phyloP scores from a whole-genome alignment of 2,797 vertebrate species.

The Luscinia megarhynchos region DNA sequence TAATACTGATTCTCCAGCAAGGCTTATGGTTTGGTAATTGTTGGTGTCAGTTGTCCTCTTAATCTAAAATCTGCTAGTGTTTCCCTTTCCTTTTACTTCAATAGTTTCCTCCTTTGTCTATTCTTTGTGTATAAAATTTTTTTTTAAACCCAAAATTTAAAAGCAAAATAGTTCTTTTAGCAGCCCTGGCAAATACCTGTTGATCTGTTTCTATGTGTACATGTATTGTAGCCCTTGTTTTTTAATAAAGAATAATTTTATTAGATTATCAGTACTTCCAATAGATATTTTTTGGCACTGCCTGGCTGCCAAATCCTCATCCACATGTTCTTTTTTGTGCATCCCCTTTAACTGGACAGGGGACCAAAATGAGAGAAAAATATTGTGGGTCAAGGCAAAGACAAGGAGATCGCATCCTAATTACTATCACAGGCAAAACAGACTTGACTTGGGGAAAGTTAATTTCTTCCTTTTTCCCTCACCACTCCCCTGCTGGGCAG shows the following conservation, averaged over 20 bases:
- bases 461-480: background rate
- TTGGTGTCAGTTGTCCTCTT: background rate
- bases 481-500: accelerated
- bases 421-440: background rate
- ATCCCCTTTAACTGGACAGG: background rate
- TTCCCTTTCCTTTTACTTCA: background rate
- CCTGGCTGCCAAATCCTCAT: background rate
- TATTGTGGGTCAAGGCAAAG: background rate
- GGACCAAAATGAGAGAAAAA: background rate
- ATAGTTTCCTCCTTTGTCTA: background rate
- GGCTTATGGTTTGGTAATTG: background rate
- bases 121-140: background rate
- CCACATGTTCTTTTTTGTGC: background rate
- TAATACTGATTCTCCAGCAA: background rate
- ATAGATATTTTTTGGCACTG: background rate
- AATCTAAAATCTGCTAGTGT: background rate
- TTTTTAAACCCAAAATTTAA: background rate
- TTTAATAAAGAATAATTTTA: background rate
- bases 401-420: background rate
- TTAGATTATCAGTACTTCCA: background rate
- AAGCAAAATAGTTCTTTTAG: background rate
- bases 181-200: background rate
- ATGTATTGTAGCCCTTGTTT: background rate
- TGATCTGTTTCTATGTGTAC: background rate
- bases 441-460: background rate